Evolutionary conservation across 23 tunicate species (phyloP), one percentile per base, ranked within the genome.

Genomic region (Trididemnum clinides): DNA sequence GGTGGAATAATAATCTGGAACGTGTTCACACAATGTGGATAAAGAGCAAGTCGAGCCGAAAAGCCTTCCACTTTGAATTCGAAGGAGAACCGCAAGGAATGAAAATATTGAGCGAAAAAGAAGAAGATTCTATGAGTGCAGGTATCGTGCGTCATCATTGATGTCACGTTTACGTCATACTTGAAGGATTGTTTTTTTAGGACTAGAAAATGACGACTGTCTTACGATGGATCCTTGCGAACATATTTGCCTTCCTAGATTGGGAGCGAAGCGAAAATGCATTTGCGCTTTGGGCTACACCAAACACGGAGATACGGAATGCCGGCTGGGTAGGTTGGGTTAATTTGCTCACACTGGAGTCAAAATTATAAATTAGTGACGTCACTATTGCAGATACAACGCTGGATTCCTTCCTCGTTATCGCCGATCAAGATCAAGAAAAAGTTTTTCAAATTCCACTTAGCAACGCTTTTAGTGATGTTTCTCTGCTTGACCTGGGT

Each of bases 21-120:
- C 30, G n/a, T 0, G 63, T 44, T 49, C 71, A 71, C 32, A 29
- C 87, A 5, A n/a, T 83, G 59, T 83, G 76, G 76, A 30, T 83
- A 2, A 49, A 58, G 65, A 83, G 80, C 49, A 83, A 83, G 69
- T 28, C 27, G 25, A 27, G 26, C 50, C 12, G 66, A 50, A 83
- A 30, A 69, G 31, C 87, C 0, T 71, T 50, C 28, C 39, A 34
- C 18, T 50, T 64, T 28, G 50, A 50, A 22, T 50, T 83, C 27
- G 69, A 70, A 54, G 87, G 87, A 31, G 80, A 83, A 28, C 87
- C 87, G 20, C 69, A 69, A 37, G 87, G 87, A 0, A 33, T 83
- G 39, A 71, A 71, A 10, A 33, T 83, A 49, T 50, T 83, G 20
- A 78, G 83, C 31, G 15, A 27, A 27, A 78, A 78, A 38, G 83